Conservation (phyloP, 35 echinoderm and acorn worm genomes). For the Strongylocentrotus purpuratus region DNA sequence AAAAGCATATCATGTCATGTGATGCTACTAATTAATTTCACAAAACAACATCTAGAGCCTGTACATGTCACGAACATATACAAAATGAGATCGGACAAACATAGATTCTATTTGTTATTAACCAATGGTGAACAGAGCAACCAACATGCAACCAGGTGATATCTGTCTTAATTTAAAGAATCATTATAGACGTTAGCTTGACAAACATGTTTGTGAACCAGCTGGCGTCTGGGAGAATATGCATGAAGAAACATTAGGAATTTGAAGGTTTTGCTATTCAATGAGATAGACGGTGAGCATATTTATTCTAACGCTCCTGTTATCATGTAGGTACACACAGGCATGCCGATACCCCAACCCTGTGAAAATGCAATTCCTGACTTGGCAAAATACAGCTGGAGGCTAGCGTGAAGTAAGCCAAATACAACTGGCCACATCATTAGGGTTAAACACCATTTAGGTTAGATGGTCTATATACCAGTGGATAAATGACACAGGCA, state of each 20-base stretch:
- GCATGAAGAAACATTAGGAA: neutral
- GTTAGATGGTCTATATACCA: neutral
- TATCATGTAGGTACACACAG: neutral
- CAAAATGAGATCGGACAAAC: neutral
- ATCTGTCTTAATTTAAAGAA: neutral
- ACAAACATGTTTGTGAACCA: neutral
- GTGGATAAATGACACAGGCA: neutral
- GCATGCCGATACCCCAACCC: neutral
- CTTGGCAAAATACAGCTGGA: neutral
- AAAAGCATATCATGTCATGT: neutral
- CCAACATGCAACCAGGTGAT: neutral
- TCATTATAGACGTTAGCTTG: neutral
- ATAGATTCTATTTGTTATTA: neutral
- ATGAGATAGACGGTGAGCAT: neutral
- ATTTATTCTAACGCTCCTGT: neutral
- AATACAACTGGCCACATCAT: constrained; percentile 17
- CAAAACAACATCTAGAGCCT: neutral
- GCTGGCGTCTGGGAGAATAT: neutral
- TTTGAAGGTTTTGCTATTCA: neutral
- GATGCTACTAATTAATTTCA: neutral
- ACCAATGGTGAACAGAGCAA: neutral
- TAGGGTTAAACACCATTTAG: constrained; percentile 17
- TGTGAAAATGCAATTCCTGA: neutral
- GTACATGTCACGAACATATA: too few species aligned
- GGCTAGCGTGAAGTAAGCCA: neutral